Evolutionary conservation across 2,888 invertebrate genomes (phyloP), one percentile per base, ranked within the genome.

Genomic region (Therioaphis trifolii): DNA sequence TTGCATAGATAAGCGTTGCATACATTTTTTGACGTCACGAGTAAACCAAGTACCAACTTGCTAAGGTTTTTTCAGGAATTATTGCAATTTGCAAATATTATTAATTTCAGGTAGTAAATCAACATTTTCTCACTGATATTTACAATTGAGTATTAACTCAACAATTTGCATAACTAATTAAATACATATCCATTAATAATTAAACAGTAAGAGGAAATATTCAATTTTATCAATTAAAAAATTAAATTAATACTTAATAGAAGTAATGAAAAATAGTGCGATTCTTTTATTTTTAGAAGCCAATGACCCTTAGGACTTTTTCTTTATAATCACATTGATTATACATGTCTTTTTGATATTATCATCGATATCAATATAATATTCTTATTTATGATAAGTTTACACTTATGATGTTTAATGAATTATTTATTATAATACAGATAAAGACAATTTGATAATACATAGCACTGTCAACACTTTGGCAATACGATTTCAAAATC

Each of bases 21-120:
- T 75, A 12, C 18, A 40, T 75, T 9, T 75, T 58, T 75, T 75
- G 58, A 75, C 74, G 58, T 75, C 75, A 75, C 21, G 1, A 58
- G 40, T 40, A 24, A 74, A 35, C 7, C 7, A 35, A 35, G 35
- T 7, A 35, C 35, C n/a, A 35, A 35, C 7, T 35, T 5, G 35
- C 7, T 3, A 35, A 35, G 7, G 7, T 35, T 35, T 40, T 55
- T 55, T 58, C 55, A 74, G 55, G 52, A 40, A 43, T 21, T 12
- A 24, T 18, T 75, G 21, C 7, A 18, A 40, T 58, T 72, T 1
- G 21, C 5, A 35, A 5, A 18, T 63, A 29, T 18, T 52, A 2
- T 35, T 35, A 35, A 35, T 12, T 21, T 21, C n/a, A 21, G n/a
- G 0, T 9, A 9, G 52, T 52, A n/a, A 52, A 52, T 52, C 52